These are phyloP conservation scores for Callipepla californica DNA, from an alignment of 2,113 vertebrate genomes.

Conservation along the genomic window DNA sequence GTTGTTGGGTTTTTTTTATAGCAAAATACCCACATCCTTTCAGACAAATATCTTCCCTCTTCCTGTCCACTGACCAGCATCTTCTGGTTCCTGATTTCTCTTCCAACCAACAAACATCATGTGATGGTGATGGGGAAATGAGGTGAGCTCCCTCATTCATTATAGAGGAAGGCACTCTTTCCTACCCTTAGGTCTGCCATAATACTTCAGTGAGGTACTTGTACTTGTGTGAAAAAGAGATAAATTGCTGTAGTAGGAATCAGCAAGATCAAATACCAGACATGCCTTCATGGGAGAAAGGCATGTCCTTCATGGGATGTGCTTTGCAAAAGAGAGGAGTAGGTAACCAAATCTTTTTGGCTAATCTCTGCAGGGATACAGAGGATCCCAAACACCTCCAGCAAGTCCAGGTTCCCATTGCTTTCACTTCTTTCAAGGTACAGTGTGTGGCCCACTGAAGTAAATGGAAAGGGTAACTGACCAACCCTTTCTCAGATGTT, in stretches of 20 bases:
- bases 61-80: neutral
- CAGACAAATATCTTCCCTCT: neutral
- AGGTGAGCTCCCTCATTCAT: neutral
- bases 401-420: neutral
- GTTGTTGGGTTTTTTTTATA: neutral
- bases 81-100: neutral
- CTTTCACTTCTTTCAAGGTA: neutral
- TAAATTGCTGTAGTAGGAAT: neutral
- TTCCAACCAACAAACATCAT: neutral
- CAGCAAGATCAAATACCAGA: neutral
- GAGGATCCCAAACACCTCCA: neutral
- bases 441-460: neutral
- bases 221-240: neutral
- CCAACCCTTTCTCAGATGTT: neutral
- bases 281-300: neutral
- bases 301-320: neutral
- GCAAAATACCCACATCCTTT: neutral
- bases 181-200: neutral
- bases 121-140: neutral
- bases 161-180: neutral
- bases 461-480: neutral
- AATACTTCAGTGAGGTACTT: neutral
- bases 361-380: neutral
- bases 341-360: neutral
- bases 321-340: neutral